Base-by-base conservation (phyloP, 2,113 vertebrate species). In the Chascanopsetta lugubris region DNA sequence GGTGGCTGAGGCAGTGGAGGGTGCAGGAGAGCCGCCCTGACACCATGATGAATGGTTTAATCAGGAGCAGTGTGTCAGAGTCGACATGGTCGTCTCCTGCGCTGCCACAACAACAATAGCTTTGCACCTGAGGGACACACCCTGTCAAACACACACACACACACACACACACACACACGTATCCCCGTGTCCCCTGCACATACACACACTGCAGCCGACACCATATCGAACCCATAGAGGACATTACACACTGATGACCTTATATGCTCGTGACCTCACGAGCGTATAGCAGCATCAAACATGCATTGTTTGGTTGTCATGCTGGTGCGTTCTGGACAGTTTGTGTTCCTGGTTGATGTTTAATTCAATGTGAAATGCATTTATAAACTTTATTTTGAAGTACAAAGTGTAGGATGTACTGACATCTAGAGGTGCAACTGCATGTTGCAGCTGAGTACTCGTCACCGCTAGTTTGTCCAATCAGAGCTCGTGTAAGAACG, bases 21-120 rank as follows among this genome's bases (percentile, higher is more conserved):
- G 47, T 69, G 59, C 72, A 58, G 71, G 25, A 18, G 55, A 67
- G 60, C 54, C 29, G 49, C 57, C 11, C 67, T 82, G 87, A 84
- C 87, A 89, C 63, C 47, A 68, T 87, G 87, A 89, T 83, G 77
- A 85, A 89, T 85, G 68, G 69, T 45, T 85, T 84, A 66, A 87
- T 89, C 82, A 84, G 57, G 51, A 85, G 70, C 42, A 54, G 61
- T 49, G 79, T 82, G 75, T 86, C 82, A 69, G 50, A 46, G 72
- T 73, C 64, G 72, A 45, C 69, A 17, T n/a, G 38, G 38, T 6
- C 8, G 46, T 83, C 73, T 69, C 68, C 75, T 54, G 72, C 69
- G 27, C 20, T 12, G 1, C 47, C 54, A 42, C 65, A 68, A 77
- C 65, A 68, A 77, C 80, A 76, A 73, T 61, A 76, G 68, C 75